These are phyloP conservation scores for Seriola rivoliana DNA, from an alignment of 2,113 vertebrate genomes.

Conservation along the genomic window DNA sequence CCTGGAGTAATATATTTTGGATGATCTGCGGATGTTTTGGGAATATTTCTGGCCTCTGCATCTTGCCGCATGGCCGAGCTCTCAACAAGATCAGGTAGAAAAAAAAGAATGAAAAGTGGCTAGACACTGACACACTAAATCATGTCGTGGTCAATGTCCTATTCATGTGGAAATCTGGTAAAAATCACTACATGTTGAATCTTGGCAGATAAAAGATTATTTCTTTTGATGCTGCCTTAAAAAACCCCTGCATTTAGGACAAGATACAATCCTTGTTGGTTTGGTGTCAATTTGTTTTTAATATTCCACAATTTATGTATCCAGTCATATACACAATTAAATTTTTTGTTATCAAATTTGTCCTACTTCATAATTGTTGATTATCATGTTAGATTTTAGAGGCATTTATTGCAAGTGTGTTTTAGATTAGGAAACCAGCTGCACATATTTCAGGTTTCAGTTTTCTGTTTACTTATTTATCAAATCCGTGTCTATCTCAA, in stretches of 20 bases:
- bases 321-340: not conserved
- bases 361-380: not conserved
- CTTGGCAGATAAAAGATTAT: not conserved
- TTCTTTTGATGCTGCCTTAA: constrained; percentile 3
- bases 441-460: not conserved
- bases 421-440: not conserved
- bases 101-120: constrained; percentile 28
- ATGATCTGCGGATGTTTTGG: constrained; percentile 45
- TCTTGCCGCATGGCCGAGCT: constrained; percentile 35
- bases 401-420: constrained; percentile 21
- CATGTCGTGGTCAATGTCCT: constrained; percentile 19
- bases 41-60: constrained; percentile 51
- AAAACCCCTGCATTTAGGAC: not conserved
- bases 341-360: not conserved
- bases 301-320: not conserved
- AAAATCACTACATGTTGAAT: not conserved
- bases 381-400: not conserved
- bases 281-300: not conserved
- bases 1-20: constrained; percentile 48
- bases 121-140: constrained; percentile 31
- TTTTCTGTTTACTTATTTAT: constrained; percentile 21
- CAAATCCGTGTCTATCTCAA: constrained; percentile 14
- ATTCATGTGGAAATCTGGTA: constrained; percentile 28
- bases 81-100: constrained; percentile 26
- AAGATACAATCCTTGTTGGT: not conserved